Evolutionary conservation across 2,888 invertebrate genomes (phyloP).

Genomic region (Sarcophaga carnaria): DNA sequence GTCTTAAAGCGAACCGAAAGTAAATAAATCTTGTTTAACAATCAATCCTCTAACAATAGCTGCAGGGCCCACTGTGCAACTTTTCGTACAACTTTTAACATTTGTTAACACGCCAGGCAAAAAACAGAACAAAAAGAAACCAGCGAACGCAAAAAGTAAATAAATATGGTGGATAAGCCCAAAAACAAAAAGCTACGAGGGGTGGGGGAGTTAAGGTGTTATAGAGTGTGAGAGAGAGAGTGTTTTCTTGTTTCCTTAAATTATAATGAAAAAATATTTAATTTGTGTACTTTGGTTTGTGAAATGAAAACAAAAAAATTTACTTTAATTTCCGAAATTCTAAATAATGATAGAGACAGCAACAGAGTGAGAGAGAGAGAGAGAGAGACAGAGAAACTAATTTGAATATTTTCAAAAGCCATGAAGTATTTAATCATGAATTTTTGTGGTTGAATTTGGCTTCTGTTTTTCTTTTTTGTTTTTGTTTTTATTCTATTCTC

Average conservation of each 20-base stretch:
- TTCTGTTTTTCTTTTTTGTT: too few relatives aligned
- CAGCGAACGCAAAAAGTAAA: too few relatives aligned
- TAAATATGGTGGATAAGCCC: too few relatives aligned
- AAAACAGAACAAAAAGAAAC: neutral
- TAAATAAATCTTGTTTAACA: neutral
- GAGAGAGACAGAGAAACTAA: neutral
- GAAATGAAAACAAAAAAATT: neutral
- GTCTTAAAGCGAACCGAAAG: neutral
- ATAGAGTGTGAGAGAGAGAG: too few relatives aligned
- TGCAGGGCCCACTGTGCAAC: constrained; percentile 37
- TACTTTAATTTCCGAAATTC: constrained; percentile 16
- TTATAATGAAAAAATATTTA: neutral
- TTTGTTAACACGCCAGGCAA: neutral
- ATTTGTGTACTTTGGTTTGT: neutral
- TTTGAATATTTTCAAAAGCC: too few relatives aligned
- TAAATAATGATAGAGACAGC: neutral
- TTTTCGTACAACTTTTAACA: constrained; percentile 15
- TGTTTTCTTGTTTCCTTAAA: neutral
- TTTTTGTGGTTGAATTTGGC: too few relatives aligned
- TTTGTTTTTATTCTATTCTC: too few relatives aligned
- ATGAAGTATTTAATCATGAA: too few relatives aligned
- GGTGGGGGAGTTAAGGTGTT: too few relatives aligned
- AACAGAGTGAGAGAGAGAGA: neutral
- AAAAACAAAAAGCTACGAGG: too few relatives aligned
- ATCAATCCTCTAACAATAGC: constrained; percentile 33